Percentiles rank a stretch among this genome's conserved stretches.
These are phyloP conservation scores for Myotis pilosus DNA, from an alignment of 2,797 vertebrate species.

Conservation along the genomic window DNA sequence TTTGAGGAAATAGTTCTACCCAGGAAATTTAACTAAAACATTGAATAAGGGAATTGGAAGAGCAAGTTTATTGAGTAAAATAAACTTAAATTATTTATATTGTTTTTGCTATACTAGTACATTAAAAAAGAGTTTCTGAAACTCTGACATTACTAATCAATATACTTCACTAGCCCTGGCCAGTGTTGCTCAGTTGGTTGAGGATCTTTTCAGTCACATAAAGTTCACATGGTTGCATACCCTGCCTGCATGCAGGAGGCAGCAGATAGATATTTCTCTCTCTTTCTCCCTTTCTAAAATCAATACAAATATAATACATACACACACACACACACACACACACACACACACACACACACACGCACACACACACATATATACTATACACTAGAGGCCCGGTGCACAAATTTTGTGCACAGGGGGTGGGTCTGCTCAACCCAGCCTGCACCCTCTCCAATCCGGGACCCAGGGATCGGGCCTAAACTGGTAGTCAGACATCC, in stretches of 20 bases:
- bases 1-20: not conserved
- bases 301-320: not conserved
- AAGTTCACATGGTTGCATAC: not conserved
- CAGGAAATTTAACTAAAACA: not conserved
- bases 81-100: conserved; percentile 4
- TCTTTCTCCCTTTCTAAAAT: not conserved
- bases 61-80: not conserved
- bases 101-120: not conserved
- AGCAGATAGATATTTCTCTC: not conserved
- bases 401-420: too few relatives aligned
- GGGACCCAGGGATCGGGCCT: too few relatives aligned
- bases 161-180: not conserved
- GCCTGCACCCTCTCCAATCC: too few relatives aligned
- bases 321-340: too few relatives aligned
- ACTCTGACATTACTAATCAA: not conserved
- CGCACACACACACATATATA: too few relatives aligned
- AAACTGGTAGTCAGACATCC: too few relatives aligned
- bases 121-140: not conserved
- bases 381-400: too few relatives aligned
- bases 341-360: too few relatives aligned
- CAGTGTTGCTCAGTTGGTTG: not conserved
- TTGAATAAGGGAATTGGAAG: not conserved
- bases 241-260: not conserved
- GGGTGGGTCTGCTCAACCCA: too few relatives aligned
- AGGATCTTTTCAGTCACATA: not conserved